phyloP scores from a whole-genome alignment of 1,140 invertebrate species.

The Drosophila bifasciata region DNA sequence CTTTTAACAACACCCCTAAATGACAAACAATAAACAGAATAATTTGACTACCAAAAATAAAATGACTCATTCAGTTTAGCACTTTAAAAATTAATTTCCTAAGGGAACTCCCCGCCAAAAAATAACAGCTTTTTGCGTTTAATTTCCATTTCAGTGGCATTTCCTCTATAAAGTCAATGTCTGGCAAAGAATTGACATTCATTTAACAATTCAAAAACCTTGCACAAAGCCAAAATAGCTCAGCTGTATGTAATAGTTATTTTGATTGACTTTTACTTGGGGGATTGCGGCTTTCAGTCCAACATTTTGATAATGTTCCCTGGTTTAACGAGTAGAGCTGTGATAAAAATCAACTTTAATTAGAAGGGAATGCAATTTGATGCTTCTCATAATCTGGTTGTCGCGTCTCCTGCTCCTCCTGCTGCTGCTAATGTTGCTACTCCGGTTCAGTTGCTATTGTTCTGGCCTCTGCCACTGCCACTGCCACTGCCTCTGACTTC shows the following conservation, averaged over 20 bases:
- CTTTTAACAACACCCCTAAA: too few relatives aligned
- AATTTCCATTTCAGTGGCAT: too few relatives aligned
- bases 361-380: constrained; percentile 37
- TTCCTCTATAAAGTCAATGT: too few relatives aligned
- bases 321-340: constrained; percentile 15
- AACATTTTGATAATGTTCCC: constrained; percentile 19
- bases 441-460: constrained; percentile 21
- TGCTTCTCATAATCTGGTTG: constrained; percentile 39
- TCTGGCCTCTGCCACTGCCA: constrained; percentile 1
- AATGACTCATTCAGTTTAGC: too few relatives aligned
- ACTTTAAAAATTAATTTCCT: too few relatives aligned
- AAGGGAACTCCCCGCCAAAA: too few relatives aligned
- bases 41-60: too few relatives aligned
- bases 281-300: constrained; percentile 14
- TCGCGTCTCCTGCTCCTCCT: constrained; percentile 1
- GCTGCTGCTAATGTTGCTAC: constrained; percentile 13
- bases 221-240: constrained; percentile 6
- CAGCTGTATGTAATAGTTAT: constrained; percentile 8
- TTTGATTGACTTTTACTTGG: constrained; percentile 6
- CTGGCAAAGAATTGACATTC: too few relatives aligned
- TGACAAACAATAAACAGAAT: too few relatives aligned
- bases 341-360: constrained; percentile 45
- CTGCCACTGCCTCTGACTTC: too few relatives aligned
- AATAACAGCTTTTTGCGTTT: too few relatives aligned
- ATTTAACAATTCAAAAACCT: too few relatives aligned